phyloP scores from a whole-genome alignment of 2,113 vertebrate genomes.

The Cisticola juncidis region DNA sequence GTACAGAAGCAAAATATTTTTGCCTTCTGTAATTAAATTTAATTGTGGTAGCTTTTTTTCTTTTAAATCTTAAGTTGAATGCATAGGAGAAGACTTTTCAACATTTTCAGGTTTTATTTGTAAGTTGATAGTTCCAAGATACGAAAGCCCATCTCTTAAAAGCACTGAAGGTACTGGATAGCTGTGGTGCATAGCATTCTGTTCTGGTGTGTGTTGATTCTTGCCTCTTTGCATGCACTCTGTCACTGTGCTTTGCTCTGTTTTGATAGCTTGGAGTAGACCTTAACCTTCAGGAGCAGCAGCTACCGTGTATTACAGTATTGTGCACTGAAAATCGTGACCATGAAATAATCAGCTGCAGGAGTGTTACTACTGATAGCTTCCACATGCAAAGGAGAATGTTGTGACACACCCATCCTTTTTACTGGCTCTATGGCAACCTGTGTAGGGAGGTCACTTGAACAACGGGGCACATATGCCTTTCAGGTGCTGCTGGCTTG shows the following conservation, averaged over 20 bases:
- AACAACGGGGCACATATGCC: background rate
- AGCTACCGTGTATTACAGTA: background rate
- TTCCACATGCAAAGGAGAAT: background rate
- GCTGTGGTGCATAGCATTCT: background rate
- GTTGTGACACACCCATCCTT: background rate
- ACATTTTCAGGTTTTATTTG: background rate
- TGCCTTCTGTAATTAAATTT: background rate
- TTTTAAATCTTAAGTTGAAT: background rate
- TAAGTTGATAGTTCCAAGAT: background rate
- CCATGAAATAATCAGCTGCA: background rate
- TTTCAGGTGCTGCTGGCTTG: background rate
- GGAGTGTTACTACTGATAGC: fast-evolving
- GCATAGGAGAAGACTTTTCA: background rate
- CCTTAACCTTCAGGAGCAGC: background rate
- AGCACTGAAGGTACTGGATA: background rate
- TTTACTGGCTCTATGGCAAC: background rate
- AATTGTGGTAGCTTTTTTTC: background rate
- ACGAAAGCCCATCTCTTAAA: background rate
- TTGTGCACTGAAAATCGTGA: background rate
- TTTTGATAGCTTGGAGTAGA: background rate
- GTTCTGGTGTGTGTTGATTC: background rate
- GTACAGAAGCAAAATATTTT: background rate
- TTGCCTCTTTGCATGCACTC: background rate
- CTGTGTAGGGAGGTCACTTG: background rate
- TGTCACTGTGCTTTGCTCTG: background rate